Conservation (phyloP, 64 coral and sea anemone genomes). For the Orbicella faveolata region DNA sequence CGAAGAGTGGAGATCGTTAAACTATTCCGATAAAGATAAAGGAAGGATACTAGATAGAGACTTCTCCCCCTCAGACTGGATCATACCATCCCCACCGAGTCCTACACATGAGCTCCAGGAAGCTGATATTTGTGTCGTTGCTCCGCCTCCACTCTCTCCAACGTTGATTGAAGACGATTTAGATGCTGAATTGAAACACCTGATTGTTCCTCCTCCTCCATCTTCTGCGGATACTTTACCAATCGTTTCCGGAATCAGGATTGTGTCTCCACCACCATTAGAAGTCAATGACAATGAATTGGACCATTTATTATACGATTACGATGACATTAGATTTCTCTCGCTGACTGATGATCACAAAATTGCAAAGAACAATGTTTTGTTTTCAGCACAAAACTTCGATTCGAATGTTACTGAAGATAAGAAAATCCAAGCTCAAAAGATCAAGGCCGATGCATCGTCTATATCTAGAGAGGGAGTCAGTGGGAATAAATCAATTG, state of each 20-base stretch:
- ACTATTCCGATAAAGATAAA: background rate
- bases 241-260: constrained; percentile 29
- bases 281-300: background rate
- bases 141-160: constrained; percentile 51
- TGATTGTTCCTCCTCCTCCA: constrained; percentile 82
- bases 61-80: constrained; percentile 61
- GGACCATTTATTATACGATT: background rate
- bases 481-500: background rate
- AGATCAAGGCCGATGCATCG: background rate
- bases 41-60: constrained; percentile 19
- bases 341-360: constrained; percentile 21
- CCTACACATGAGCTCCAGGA: constrained; percentile 65
- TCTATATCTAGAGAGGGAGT: background rate
- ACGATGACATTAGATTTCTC: background rate
- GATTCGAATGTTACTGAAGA: background rate
- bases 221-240: constrained; percentile 1
- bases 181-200: constrained; percentile 59
- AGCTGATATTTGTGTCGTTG: constrained; percentile 58
- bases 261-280: constrained; percentile 68
- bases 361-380: background rate
- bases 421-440: constrained; percentile 9
- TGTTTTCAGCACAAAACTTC: background rate
- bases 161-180: background rate
- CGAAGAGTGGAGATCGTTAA: background rate
- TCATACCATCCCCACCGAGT: constrained; percentile 73